A percentile compares a stretch with the other conserved stretches of the same genome.
Evolutionary conservation across 1,140 invertebrate species (phyloP).

Genomic region (Drosophila sp.): DNA sequence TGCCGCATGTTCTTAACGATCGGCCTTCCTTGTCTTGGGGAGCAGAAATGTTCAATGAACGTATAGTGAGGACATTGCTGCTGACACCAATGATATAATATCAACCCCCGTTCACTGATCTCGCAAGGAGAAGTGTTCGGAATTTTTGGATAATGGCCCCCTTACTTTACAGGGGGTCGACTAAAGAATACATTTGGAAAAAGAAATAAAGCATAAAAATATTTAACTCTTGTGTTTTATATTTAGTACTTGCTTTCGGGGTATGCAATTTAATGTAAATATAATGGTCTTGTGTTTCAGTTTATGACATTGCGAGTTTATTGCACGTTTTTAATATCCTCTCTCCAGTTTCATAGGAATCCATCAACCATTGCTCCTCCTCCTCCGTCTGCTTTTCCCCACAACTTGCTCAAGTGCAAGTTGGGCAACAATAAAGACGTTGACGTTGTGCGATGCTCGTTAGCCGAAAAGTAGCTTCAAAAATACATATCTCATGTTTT

Average conservation of each 20-base stretch:
- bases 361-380: not conserved
- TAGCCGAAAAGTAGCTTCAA: slow-evolving; percentile 72
- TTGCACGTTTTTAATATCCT: slow-evolving; percentile 37
- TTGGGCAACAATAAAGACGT: slow-evolving; percentile 71
- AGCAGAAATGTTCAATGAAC: slow-evolving; percentile 80
- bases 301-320: slow-evolving; percentile 26
- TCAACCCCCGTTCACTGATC: slow-evolving; percentile 59
- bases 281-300: slow-evolving; percentile 1
- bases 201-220: not conserved
- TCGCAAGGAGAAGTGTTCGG: slow-evolving; percentile 47
- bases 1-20: slow-evolving; percentile 10
- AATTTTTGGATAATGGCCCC: slow-evolving; percentile 72
- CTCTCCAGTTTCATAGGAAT: not conserved
- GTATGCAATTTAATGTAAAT: slow-evolving; percentile 14
- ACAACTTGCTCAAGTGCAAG: slow-evolving; percentile 44
- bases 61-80: slow-evolving; percentile 78
- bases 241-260: not conserved
- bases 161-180: slow-evolving; percentile 77
- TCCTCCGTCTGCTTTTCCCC: not conserved
- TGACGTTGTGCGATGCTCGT: slow-evolving; percentile 70
- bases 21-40: slow-evolving; percentile 77
- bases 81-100: slow-evolving; percentile 75
- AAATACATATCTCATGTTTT: slow-evolving; percentile 63
- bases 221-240: not conserved
- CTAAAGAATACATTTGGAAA: slow-evolving; percentile 44